Conservation (phyloP, 2,888 invertebrate species). For the Timema cristinae region DNA sequence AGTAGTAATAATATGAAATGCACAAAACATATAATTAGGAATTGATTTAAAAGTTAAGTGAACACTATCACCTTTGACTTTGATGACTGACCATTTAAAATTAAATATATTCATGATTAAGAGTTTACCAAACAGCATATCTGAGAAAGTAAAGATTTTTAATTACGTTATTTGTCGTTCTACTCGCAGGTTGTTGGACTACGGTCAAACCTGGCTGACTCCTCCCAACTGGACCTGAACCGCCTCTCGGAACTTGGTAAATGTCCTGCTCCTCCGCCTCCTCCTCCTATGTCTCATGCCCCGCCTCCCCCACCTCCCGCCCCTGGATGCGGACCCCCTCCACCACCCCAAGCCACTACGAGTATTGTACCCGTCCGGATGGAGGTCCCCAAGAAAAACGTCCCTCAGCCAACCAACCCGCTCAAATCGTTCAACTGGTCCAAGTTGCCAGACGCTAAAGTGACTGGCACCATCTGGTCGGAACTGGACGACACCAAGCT, state of each 20-base stretch:
- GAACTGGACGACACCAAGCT: slow-evolving; percentile 89
- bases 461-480: slow-evolving; percentile 89
- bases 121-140: no score
- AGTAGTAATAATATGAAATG: no score
- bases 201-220: slow-evolving; percentile 19
- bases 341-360: slow-evolving; percentile 33
- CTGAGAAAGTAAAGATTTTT: no score
- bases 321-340: slow-evolving; percentile 36
- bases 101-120: no score
- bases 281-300: slow-evolving; percentile 54
- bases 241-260: slow-evolving; percentile 32
- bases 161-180: no score
- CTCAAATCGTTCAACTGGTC: slow-evolving; percentile 98
- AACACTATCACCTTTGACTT: no score
- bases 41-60: no score
- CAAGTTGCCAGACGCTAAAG: slow-evolving; percentile 84
- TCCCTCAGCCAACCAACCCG: slow-evolving; percentile 88
- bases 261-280: slow-evolving; percentile 47
- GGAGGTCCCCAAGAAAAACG: slow-evolving; percentile 62
- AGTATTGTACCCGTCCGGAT: slow-evolving; percentile 13
- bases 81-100: no score
- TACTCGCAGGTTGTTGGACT: slow-evolving; percentile 26
- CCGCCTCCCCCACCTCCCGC: slow-evolving; percentile 44
- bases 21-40: no score
- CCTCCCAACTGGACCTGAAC: slow-evolving; percentile 5